Conservation (phyloP, 37 sponge, comb jelly and placozoan genomes). For the Geodia barretti region DNA sequence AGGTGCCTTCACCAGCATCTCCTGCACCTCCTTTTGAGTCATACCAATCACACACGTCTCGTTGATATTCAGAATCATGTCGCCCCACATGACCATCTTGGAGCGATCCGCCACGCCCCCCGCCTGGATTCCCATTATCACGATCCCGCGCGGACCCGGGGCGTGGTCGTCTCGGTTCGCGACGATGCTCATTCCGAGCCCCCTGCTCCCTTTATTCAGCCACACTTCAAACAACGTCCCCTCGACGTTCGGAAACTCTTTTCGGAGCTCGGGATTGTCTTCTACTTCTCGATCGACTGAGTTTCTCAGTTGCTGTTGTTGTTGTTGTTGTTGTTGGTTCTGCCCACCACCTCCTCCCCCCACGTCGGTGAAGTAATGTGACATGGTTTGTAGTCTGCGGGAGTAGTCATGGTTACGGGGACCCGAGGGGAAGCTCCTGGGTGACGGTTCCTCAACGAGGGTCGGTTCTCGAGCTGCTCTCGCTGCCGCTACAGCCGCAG, state of each 20-base stretch:
- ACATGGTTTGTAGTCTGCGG: not conserved
- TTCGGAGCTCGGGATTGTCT: slow-evolving; percentile 34
- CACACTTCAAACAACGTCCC: slow-evolving; percentile 68
- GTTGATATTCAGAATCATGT: slow-evolving; percentile 83
- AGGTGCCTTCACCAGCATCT: slow-evolving; percentile 53
- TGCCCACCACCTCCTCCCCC: not conserved
- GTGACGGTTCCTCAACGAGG: not conserved
- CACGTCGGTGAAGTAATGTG: not conserved
- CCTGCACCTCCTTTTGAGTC: slow-evolving; percentile 51
- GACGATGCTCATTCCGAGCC: slow-evolving; percentile 74
- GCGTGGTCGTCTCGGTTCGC: slow-evolving; percentile 19
- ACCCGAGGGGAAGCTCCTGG: not conserved
- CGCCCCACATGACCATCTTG: slow-evolving; percentile 68
- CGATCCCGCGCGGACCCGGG: slow-evolving; percentile 46
- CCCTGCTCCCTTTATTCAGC: slow-evolving; percentile 50
- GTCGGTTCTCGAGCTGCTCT: not conserved
- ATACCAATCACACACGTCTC: slow-evolving; percentile 56
- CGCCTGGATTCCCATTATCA: slow-evolving; percentile 62
- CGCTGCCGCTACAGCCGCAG: not conserved
- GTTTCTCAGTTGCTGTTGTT: not conserved
- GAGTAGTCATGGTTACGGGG: not conserved
- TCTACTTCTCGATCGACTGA: slow-evolving; percentile 22
- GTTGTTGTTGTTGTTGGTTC: not conserved
- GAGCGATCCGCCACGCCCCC: slow-evolving; percentile 77
- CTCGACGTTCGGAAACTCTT: slow-evolving; percentile 57